Percentiles rank a stretch among this genome's conserved stretches.
Conservation (phyloP, 2,888 invertebrate genomes). For the Seladonia tumulorum region DNA sequence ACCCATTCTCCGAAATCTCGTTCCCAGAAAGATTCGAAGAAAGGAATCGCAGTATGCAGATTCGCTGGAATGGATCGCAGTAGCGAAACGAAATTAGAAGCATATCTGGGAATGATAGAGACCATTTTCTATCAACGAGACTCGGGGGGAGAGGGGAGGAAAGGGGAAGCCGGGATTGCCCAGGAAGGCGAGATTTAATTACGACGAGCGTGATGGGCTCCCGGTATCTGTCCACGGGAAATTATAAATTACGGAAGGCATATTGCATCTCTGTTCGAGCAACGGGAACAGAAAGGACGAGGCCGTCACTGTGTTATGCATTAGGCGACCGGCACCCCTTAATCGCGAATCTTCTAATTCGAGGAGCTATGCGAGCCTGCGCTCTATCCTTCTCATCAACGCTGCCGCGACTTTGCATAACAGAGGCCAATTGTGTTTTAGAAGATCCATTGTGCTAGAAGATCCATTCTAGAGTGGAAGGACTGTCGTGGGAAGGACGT, state of each 20-base stretch:
- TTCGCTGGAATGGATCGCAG: conserved; percentile 11
- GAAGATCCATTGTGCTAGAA: not conserved
- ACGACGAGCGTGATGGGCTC: conserved; percentile 46
- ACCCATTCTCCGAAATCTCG: not conserved
- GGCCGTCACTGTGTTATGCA: conserved; percentile 60
- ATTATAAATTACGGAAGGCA: conserved; percentile 66
- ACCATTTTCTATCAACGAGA: conserved; percentile 43
- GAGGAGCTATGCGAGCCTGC: conserved; percentile 53
- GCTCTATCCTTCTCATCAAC: conserved; percentile 43
- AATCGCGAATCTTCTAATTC: conserved; percentile 77
- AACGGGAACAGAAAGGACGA: conserved; percentile 36
- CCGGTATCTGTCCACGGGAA: conserved; percentile 53
- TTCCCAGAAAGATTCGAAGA: not conserved
- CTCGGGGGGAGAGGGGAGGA: conserved; percentile 7
- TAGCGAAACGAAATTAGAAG: conserved; percentile 43
- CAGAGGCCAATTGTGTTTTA: conserved; percentile 8
- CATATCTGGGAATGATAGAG: conserved; percentile 44
- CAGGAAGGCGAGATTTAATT: conserved; percentile 63
- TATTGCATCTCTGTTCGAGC: conserved; percentile 45
- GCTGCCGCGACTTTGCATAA: not conserved
- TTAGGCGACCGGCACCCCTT: conserved; percentile 65
- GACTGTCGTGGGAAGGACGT: not conserved
- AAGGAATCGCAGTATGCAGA: not conserved
- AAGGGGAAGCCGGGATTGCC: conserved; percentile 47
- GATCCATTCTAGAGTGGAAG: not conserved